Base-by-base conservation (phyloP, 35 echinoderm and acorn worm species). In the Apostichopus japonicus region DNA sequence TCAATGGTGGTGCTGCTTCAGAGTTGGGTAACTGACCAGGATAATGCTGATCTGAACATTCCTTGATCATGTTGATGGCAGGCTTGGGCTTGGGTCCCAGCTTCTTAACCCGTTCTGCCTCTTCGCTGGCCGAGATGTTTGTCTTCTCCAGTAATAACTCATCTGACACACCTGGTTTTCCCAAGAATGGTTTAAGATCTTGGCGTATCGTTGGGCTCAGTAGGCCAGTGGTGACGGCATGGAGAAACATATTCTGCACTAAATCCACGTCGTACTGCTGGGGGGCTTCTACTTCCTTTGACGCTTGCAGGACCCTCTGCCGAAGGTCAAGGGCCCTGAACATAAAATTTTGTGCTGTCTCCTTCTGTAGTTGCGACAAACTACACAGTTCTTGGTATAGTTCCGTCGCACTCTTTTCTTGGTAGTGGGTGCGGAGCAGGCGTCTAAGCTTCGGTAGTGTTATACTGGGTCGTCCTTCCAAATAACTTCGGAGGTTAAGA, bases 241-340 rank as follows among this genome's bases (percentile, higher is more conserved):
- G 56, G 5, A 57, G 9, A 57, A 57, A 57, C 9, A 9, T 57
- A 57, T 5, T 57, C 9, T 57, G 56, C 5, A 57, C 56, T 9
- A 57, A 57, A 9, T 57, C 56, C 4, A 5, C 4, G 56, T 77
- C 25, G 9, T 9, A 57, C 9, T 57, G 56, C 9, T 57, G 33
- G 5, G 52, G 55, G 14, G 19, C 53, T 15, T 10, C 63, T 1
- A 65, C 92, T 82, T 93, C 95, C 15, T 93, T 72, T 1, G 87
- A 91, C 16, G 92, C 95, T 63, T 91, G 78, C 2, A 94, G 17
- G 8, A 96, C 79, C 24, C 79, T 91, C 19, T 93, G 92, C 10
- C 80, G 16, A 1, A 96, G 61, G 53, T 91, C 75, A 14, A 96
- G 81, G 0, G 75, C 88, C 33, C 88, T 86, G 6, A 94, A 61